Percentiles rank a stretch among this genome's conserved stretches.
Evolutionary conservation across 2,888 invertebrate genomes (phyloP).

Genomic region (Leuctra nigra): DNA sequence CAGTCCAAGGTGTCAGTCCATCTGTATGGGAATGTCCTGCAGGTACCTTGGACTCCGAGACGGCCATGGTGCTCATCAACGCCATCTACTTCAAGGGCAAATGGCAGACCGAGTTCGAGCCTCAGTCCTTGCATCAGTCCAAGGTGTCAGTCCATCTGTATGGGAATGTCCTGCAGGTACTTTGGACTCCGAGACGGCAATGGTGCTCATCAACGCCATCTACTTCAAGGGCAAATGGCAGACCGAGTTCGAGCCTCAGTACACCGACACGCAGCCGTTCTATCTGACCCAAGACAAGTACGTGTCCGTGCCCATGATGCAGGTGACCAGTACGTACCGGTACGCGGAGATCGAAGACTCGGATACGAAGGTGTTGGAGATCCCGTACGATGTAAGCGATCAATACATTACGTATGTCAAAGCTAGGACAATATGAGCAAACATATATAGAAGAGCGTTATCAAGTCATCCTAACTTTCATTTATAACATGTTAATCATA

Average conservation of each 20-base stretch:
- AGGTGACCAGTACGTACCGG: slow-evolving; percentile 45
- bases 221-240: slow-evolving; percentile 79
- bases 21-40: too few species aligned
- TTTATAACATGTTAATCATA: too few species aligned
- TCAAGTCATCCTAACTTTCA: too few species aligned
- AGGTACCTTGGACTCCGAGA: slow-evolving; percentile 43
- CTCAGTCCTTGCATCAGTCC: too few species aligned
- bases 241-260: slow-evolving; percentile 51
- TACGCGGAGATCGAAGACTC: slow-evolving; percentile 43
- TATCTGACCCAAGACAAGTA: slow-evolving; percentile 45
- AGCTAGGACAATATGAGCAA: background rate
- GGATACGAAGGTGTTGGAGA: slow-evolving; percentile 57
- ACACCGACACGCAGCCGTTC: slow-evolving; percentile 58
- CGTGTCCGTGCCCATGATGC: slow-evolving; percentile 67
- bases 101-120: slow-evolving; percentile 63
- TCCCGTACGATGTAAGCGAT: slow-evolving; percentile 55
- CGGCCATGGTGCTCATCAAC: slow-evolving; percentile 69
- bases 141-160: too few species aligned
- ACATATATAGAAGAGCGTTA: too few species aligned
- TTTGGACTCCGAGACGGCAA: slow-evolving; percentile 50
- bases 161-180: background rate
- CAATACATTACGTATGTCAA: background rate
- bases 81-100: slow-evolving; percentile 79
- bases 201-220: slow-evolving; percentile 76
- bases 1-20: too few species aligned